phyloP scores from a whole-genome alignment of 2,113 vertebrate genomes.

The Hirundichthys speculiger region DNA sequence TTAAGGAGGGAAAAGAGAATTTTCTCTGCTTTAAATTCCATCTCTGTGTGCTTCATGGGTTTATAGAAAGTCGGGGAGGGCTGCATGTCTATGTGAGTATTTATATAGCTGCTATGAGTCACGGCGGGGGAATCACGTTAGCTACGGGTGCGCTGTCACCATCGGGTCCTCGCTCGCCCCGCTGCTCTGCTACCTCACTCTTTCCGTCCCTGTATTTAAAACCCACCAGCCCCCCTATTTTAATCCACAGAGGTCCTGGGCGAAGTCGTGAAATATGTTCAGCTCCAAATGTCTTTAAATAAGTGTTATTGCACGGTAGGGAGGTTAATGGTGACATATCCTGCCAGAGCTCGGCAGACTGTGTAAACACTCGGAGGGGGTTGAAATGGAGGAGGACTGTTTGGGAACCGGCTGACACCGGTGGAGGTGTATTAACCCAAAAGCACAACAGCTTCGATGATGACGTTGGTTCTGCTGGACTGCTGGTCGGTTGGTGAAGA shows the following conservation, averaged over 20 bases:
- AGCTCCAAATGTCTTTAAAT: constrained; percentile 61
- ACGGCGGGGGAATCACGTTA: constrained; percentile 68
- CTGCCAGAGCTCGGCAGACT: constrained; percentile 52
- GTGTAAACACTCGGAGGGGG: constrained; percentile 56
- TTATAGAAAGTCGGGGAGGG: constrained; percentile 42
- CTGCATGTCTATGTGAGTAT: constrained; percentile 65
- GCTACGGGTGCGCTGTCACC: constrained; percentile 59
- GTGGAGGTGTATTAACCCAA: constrained; percentile 41
- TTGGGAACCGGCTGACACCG: constrained; percentile 40
- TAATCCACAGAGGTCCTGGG: constrained; percentile 48
- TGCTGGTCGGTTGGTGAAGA: constrained; percentile 6
- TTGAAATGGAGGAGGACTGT: constrained; percentile 33
- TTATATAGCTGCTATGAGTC: constrained; percentile 68
- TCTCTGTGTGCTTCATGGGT: constrained; percentile 44
- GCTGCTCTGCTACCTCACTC: background rate
- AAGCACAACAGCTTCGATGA: constrained; percentile 42
- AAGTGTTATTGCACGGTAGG: constrained; percentile 42
- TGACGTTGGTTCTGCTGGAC: constrained; percentile 22
- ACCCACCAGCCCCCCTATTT: constrained; percentile 33
- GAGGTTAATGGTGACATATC: constrained; percentile 57
- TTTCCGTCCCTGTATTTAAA: constrained; percentile 31
- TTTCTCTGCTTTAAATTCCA: constrained; percentile 33
- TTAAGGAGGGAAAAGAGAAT: constrained; percentile 24
- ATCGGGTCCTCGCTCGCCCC: constrained; percentile 31
- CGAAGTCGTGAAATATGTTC: constrained; percentile 59